phyloP scores from a whole-genome alignment of 2,113 vertebrate species.

The Pteronura brasiliensis region DNA sequence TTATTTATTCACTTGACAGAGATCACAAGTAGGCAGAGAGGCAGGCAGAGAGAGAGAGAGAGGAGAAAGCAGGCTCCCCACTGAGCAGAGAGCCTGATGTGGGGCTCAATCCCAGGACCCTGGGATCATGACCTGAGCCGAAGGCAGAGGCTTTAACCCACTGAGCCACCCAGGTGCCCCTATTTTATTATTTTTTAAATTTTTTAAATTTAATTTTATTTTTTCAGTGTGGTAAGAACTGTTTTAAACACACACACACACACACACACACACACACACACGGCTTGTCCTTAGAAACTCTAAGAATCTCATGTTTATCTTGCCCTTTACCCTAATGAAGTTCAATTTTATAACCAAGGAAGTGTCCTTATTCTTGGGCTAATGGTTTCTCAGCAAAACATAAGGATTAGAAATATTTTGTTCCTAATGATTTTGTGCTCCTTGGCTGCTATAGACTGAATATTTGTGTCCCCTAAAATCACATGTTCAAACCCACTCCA shows the following conservation, averaged over 20 bases:
- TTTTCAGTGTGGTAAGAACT: neutral
- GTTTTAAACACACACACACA: neutral
- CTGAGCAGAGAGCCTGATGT: no score
- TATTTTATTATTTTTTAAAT: no score
- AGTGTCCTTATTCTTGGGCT: neutral
- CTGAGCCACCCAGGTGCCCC: no score
- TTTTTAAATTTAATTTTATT: no score
- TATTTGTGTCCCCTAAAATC: neutral
- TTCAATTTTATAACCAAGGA: slow-evolving; percentile 21
- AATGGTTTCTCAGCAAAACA: neutral
- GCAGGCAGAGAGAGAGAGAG: no score
- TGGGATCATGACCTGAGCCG: no score
- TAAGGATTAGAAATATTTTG: neutral
- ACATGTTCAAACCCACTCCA: neutral
- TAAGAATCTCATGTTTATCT: neutral
- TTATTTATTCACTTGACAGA: no score
- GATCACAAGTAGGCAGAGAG: no score
- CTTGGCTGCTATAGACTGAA: neutral
- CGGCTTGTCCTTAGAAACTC: neutral
- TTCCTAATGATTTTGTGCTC: neutral
- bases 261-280: neutral
- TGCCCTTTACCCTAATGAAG: neutral
- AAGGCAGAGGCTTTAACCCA: no score
- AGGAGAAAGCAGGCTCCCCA: no score
- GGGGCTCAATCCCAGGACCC: no score